Evolutionary conservation across 2,888 invertebrate genomes (phyloP).

Genomic region (Epiblema foenella): DNA sequence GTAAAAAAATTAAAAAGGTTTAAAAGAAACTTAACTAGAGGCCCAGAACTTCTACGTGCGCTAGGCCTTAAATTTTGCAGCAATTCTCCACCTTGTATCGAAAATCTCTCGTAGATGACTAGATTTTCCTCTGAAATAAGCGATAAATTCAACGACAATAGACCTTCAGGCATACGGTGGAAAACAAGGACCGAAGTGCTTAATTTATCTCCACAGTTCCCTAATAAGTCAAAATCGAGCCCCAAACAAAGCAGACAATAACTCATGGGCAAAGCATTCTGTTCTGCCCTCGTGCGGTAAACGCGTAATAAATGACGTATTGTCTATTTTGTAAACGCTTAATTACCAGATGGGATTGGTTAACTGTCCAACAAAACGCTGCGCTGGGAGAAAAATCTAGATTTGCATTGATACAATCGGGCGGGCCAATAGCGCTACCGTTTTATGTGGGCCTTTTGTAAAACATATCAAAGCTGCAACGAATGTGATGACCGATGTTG

Average conservation of each 20-base stretch:
- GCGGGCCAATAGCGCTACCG: no score
- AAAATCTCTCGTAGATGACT: no score
- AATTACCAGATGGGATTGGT: conserved; percentile 24
- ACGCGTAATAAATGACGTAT: conserved; percentile 22
- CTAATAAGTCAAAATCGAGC: conserved; percentile 30
- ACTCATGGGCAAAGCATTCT: conserved; percentile 17
- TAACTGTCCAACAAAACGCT: background rate
- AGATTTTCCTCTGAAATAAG: background rate
- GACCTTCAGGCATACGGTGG: background rate
- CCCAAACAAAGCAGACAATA: conserved; percentile 26
- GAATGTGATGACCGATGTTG: no score
- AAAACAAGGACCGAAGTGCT: background rate
- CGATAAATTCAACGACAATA: background rate
- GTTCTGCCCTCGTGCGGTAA: conserved; percentile 14
- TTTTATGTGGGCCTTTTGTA: no score
- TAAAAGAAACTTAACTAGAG: no score
- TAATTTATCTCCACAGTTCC: conserved; percentile 24
- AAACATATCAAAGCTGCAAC: no score
- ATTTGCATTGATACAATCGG: no score
- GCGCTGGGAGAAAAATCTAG: no score
- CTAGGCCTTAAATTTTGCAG: no score
- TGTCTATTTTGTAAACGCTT: conserved; percentile 27
- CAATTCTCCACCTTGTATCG: no score
- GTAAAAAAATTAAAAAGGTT: no score
- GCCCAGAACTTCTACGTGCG: no score